phyloP scores from a whole-genome alignment of 2,797 vertebrate genomes.

The Chaenodraco wilsoni region DNA sequence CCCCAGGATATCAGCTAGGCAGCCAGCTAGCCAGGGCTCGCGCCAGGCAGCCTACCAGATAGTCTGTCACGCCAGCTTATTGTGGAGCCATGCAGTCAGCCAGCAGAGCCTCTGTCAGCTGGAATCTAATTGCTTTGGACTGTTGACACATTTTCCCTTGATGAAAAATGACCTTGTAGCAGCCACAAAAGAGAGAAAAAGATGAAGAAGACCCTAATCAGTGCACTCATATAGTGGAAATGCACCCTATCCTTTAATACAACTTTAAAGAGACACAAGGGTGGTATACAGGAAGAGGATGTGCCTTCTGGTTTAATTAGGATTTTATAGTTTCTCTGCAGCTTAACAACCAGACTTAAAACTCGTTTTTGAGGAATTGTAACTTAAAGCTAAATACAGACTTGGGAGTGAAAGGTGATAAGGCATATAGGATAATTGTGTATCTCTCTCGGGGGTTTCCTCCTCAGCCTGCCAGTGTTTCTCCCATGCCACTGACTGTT shows the following conservation, averaged over 20 bases:
- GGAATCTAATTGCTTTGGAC: conserved; percentile 64
- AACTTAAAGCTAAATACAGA: conserved; percentile 58
- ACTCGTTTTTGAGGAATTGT: conserved; percentile 30
- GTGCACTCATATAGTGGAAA: conserved; percentile 44
- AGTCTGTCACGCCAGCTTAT: conserved; percentile 41
- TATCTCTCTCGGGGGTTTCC: conserved; percentile 70
- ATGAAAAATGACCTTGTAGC: conserved; percentile 55
- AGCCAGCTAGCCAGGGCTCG: conserved; percentile 12
- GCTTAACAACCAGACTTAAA: conserved; percentile 47
- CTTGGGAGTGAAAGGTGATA: conserved; percentile 21
- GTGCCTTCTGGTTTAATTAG: conserved; percentile 42
- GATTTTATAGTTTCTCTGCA: conserved; percentile 62
- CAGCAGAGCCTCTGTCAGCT: conserved; percentile 49
- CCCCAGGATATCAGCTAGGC: conserved; percentile 39
- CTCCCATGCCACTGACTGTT: conserved; percentile 91
- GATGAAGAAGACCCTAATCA: conserved; percentile 45
- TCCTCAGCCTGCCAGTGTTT: conserved; percentile 93
- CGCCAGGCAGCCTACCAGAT: conserved; percentile 8
- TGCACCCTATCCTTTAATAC: conserved; percentile 45
- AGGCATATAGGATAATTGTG: conserved; percentile 47
- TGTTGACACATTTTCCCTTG: conserved; percentile 54
- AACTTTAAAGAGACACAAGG: conserved; percentile 46
- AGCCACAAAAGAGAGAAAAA: conserved; percentile 37
- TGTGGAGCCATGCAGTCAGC: conserved; percentile 31
- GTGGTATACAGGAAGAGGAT: conserved; percentile 58